Percentiles rank a stretch among this genome's conserved stretches.
phyloP scores from a whole-genome alignment of 37 sponge, comb jelly and placozoan genomes.

The Beroe forskalii region DNA sequence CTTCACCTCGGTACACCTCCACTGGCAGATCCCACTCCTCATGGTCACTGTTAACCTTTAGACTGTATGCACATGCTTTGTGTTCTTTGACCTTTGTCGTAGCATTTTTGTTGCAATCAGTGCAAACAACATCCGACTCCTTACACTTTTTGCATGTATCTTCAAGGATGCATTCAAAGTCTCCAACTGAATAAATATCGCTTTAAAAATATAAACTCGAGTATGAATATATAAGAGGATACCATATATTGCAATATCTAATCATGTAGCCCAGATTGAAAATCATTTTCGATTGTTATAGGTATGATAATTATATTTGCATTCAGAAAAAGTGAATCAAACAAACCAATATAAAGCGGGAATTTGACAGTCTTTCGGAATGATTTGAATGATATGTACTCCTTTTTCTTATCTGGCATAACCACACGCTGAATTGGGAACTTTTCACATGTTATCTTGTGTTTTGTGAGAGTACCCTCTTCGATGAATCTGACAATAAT shows the following conservation, averaged over 20 bases:
- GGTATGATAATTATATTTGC: too few species aligned
- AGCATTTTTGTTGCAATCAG: neutral
- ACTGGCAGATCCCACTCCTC: neutral
- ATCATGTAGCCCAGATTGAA: neutral
- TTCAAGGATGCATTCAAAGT: conserved; percentile 3
- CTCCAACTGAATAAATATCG: neutral
- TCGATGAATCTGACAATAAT: neutral
- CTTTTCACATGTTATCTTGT: neutral
- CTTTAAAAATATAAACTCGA: neutral
- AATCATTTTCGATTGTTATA: neutral
- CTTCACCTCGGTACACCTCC: neutral
- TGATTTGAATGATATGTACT: neutral
- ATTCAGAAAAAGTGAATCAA: too few species aligned
- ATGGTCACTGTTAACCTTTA: neutral
- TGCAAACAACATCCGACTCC: neutral
- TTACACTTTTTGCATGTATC: neutral
- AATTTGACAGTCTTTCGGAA: neutral
- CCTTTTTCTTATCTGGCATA: neutral
- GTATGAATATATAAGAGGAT: neutral
- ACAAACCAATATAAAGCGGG: conserved; percentile 20
- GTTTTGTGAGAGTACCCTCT: neutral
- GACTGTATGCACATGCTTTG: neutral
- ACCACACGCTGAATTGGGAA: neutral
- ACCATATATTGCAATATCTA: neutral
- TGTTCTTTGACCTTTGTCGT: neutral